Evolutionary conservation across 1,140 invertebrate genomes (phyloP).

Genomic region (Drosophila littoralis): DNA sequence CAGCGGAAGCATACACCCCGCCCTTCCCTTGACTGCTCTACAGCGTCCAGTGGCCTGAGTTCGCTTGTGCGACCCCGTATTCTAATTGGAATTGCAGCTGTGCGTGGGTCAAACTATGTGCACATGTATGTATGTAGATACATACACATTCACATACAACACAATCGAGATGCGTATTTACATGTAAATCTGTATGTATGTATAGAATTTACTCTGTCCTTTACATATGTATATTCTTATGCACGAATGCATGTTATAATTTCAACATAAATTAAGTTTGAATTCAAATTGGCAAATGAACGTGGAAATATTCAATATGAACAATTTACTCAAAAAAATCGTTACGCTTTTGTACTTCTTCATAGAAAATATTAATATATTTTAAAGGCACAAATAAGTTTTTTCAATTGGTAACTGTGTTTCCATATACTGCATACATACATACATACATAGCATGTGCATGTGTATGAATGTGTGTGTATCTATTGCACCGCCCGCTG

Average conservation of each 20-base stretch:
- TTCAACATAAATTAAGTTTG: neutral
- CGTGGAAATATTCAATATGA: neutral
- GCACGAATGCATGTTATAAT: too few species aligned
- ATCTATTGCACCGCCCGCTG: slow-evolving; percentile 47
- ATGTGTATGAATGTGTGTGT: slow-evolving; percentile 31
- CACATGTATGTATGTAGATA: neutral
- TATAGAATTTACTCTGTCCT: too few species aligned
- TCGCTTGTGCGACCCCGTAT: slow-evolving; percentile 29
- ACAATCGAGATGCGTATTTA: neutral
- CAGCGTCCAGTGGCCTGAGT: slow-evolving; percentile 50
- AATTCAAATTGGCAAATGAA: neutral
- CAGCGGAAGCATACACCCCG: neutral
- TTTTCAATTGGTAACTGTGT: slow-evolving; percentile 15
- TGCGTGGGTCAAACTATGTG: slow-evolving; percentile 36
- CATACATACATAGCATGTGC: slow-evolving; percentile 19
- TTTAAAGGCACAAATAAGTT: neutral
- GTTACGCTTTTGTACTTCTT: neutral
- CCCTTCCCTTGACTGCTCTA: slow-evolving; percentile 1
- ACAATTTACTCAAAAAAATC: neutral
- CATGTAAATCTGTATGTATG: too few species aligned
- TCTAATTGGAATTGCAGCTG: slow-evolving; percentile 34
- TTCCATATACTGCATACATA: slow-evolving; percentile 9
- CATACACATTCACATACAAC: neutral
- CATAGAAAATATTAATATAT: neutral
- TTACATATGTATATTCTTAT: too few species aligned